Base-by-base conservation (phyloP, 2,113 vertebrate species). In the Garra rufa region DNA sequence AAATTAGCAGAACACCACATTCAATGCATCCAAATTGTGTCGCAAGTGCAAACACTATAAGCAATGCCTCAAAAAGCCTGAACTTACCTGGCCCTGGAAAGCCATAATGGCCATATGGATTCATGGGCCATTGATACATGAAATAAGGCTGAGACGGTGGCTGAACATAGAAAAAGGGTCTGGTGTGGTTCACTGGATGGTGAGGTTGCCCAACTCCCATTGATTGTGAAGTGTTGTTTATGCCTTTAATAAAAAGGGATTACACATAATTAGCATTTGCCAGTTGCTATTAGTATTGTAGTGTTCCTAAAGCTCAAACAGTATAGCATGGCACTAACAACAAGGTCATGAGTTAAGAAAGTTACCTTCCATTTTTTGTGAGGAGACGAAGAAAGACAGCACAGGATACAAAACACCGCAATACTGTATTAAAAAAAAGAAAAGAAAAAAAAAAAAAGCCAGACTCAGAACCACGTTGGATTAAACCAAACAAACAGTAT, bases 111-210 rank as follows among this genome's bases (percentile, higher is more conserved):
- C 88, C 76, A 83, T 85, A 91, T 14, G 85, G 86, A 69, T 87
- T 89, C 81, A 90, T 86, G 61, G 90, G 89, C 91, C 91, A 92
- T 3, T 88, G 91, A 73, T 87, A 89, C 76, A 89, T 87, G 28
- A 87, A 90, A 83, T 88, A 89, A 46, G 88, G 89, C 75, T 90
- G 91, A 84, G 87, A 86, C 38, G 89, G 89, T 87, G 88, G 90
- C 75, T 89, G 91, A 83, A 91, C 90, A 86, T 88, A 91, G 88
- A 90, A 91, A 90, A 91, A 90, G 14, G 91, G 90, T 87, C 91
- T 86, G 6, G 83, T 88, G 91, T 90, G 89, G 79, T 88, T 87
- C 57, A 83, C 81, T 57, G 84, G 46, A 50, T 86, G 85, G 73
- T 89, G 88, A 76, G 81, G 82, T 78, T 91, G 89, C 73, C 88